Percentiles rank a stretch among this genome's conserved stretches.
Conservation (phyloP, 1,140 invertebrate species). For the Cephus cinctus region DNA sequence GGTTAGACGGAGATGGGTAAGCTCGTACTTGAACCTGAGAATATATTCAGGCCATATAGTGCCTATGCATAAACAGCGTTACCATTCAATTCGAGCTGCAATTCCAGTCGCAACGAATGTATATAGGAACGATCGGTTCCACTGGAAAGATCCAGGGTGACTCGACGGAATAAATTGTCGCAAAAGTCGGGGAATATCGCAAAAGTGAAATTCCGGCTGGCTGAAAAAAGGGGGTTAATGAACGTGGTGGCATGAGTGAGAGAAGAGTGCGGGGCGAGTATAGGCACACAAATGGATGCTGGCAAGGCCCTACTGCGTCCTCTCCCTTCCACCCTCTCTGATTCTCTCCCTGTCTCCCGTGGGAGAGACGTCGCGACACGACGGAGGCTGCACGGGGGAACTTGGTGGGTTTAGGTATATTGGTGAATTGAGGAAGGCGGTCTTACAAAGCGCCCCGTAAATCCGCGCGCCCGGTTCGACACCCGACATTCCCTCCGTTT, state of each 20-base stretch:
- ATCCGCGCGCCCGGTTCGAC: constrained; percentile 55
- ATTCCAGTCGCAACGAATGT: background rate
- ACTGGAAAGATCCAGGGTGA: background rate
- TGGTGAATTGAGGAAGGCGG: constrained; percentile 57
- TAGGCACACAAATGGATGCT: background rate
- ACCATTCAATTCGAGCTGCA: background rate
- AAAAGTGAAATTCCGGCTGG: background rate
- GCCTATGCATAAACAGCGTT: background rate
- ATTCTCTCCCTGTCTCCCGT: no score
- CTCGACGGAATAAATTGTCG: background rate
- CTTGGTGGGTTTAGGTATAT: constrained; percentile 41
- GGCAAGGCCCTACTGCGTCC: no score
- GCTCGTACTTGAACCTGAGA: no score
- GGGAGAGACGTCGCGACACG: background rate
- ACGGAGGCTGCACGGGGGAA: constrained; percentile 10
- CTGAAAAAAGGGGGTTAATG: constrained; percentile 18
- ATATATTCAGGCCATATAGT: background rate
- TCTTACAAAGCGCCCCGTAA: constrained; percentile 56
- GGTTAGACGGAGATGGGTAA: background rate
- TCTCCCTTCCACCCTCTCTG: no score
- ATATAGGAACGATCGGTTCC: background rate
- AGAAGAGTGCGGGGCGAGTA: constrained; percentile 1
- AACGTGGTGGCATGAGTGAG: constrained; percentile 11
- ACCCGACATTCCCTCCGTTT: constrained; percentile 50
- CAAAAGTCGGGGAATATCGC: constrained; percentile 8